These are phyloP conservation scores for Coracias cyanogaster DNA, from an alignment of 2,797 vertebrate species.

Conservation along the genomic window DNA sequence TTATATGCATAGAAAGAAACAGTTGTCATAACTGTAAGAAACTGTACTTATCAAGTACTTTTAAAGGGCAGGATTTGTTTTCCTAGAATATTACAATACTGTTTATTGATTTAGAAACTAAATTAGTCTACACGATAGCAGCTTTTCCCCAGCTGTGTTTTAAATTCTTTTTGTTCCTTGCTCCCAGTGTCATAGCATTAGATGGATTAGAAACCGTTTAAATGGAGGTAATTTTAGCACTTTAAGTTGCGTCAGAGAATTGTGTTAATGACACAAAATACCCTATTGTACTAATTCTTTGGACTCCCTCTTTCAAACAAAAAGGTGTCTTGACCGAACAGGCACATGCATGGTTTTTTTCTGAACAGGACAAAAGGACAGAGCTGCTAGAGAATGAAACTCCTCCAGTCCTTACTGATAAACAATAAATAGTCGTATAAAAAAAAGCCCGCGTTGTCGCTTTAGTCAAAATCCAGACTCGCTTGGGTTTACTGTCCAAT, in stretches of 20 bases:
- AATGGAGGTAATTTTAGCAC: conserved; percentile 77
- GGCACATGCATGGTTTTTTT: conserved; percentile 79
- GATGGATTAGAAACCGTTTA: conserved; percentile 71
- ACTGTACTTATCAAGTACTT: conserved; percentile 80
- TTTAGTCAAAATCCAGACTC: conserved; percentile 60
- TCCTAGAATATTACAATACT: conserved; percentile 76
- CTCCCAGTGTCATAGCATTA: conserved; percentile 66
- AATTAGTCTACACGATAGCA: conserved; percentile 74
- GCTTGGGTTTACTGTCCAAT: conserved; percentile 9
- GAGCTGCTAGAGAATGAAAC: conserved; percentile 62
- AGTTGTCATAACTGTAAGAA: conserved; percentile 80
- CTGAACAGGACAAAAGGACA: conserved; percentile 66
- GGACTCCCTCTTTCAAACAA: conserved; percentile 72
- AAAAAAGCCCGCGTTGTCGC: conserved; percentile 59
- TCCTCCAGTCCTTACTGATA: conserved; percentile 72
- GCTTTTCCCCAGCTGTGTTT: conserved; percentile 69
- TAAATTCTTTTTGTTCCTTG: conserved; percentile 70
- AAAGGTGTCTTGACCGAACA: conserved; percentile 78
- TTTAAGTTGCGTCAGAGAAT: conserved; percentile 60
- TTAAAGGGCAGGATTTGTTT: conserved; percentile 68
- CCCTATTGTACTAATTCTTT: conserved; percentile 70
- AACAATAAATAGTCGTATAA: conserved; percentile 83
- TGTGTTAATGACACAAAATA: conserved; percentile 72
- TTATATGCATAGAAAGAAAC: conserved; percentile 85
- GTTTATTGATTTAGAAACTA: conserved; percentile 74